Conservation (phyloP, 2,888 invertebrate genomes). For the Junonia oenone region DNA sequence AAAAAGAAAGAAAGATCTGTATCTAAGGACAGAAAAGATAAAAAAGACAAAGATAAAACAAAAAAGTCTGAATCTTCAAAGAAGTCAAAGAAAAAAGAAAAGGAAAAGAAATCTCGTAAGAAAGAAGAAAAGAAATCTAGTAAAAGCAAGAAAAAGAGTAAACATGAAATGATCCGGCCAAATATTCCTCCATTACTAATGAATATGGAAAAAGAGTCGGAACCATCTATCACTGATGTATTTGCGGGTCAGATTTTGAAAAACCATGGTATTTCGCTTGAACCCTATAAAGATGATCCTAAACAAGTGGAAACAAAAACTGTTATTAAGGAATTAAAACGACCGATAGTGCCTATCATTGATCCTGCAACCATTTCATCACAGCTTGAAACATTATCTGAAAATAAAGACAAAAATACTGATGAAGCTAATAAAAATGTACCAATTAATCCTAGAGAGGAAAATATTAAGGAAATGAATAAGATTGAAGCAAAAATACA, state of each 20-base stretch:
- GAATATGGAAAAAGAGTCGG: constrained; percentile 70
- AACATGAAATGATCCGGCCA: constrained; percentile 64
- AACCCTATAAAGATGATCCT: constrained; percentile 45
- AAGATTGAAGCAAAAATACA: constrained; percentile 82
- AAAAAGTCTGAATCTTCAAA: constrained; percentile 53
- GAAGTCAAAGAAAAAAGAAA: constrained; percentile 65
- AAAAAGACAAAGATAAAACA: constrained; percentile 57
- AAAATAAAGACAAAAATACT: constrained; percentile 7
- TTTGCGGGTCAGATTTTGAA: constrained; percentile 82
- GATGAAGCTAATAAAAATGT: constrained; percentile 54
- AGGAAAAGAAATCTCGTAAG: constrained; percentile 50
- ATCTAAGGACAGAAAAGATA: constrained; percentile 67
- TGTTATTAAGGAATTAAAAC: constrained; percentile 41
- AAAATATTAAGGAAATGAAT: constrained; percentile 62
- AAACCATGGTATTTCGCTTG: constrained; percentile 63
- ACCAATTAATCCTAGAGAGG: constrained; percentile 39
- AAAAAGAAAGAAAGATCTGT: constrained; percentile 54
- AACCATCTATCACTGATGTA: constrained; percentile 81
- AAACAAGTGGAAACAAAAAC: constrained; percentile 45
- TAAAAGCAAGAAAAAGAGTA: constrained; percentile 65
- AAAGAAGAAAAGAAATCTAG: constrained; percentile 67
- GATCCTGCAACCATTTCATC: constrained; percentile 63
- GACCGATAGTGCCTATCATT: constrained; percentile 63
- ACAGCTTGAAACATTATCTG: constrained; percentile 34
- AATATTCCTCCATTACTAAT: constrained; percentile 69